A percentile compares a stretch with the other conserved stretches of the same genome.
Evolutionary conservation across 1,140 invertebrate species (phyloP).

Genomic region (Apolygus lucorum): DNA sequence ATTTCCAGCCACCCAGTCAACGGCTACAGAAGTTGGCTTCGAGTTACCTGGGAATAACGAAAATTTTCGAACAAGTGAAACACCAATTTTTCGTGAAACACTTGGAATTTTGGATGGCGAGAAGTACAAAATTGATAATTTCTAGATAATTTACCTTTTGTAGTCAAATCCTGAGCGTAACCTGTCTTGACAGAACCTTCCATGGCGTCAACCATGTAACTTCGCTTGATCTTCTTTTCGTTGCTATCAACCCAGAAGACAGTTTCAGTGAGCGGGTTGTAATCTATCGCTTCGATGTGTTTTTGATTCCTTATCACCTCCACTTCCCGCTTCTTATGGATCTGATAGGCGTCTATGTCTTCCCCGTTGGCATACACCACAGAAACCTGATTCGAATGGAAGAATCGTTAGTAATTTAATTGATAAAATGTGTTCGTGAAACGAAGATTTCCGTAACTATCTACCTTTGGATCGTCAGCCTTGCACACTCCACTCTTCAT

Average conservation of each 20-base stretch:
- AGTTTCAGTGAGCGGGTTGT: constrained; percentile 69
- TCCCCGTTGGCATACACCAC: constrained; percentile 58
- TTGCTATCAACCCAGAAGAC: constrained; percentile 89
- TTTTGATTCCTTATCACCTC: constrained; percentile 74
- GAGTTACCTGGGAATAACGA: constrained; percentile 46
- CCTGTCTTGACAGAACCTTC: constrained; percentile 68
- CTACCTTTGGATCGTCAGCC: constrained; percentile 52
- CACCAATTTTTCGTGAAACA: no score
- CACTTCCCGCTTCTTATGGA: constrained; percentile 56
- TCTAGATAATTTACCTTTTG: constrained; percentile 56
- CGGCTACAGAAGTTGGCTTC: constrained; percentile 72
- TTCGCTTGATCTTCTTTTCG: constrained; percentile 81
- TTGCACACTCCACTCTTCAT: constrained; percentile 72
- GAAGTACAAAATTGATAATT: no score
- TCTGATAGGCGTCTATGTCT: constrained; percentile 69
- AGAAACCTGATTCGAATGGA: constrained; percentile 29
- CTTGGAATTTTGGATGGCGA: no score
- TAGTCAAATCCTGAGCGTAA: constrained; percentile 78
- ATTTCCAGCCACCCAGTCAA: constrained; percentile 89
- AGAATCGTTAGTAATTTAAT: neutral
- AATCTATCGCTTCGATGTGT: constrained; percentile 79
- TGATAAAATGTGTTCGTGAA: neutral
- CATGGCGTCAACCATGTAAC: constrained; percentile 74
- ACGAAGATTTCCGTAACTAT: constrained; percentile 29
- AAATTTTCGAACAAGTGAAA: no score